A percentile compares a stretch with the other conserved stretches of the same genome.
Evolutionary conservation across 2,888 invertebrate species (phyloP).

Genomic region (Dynastes grantii): DNA sequence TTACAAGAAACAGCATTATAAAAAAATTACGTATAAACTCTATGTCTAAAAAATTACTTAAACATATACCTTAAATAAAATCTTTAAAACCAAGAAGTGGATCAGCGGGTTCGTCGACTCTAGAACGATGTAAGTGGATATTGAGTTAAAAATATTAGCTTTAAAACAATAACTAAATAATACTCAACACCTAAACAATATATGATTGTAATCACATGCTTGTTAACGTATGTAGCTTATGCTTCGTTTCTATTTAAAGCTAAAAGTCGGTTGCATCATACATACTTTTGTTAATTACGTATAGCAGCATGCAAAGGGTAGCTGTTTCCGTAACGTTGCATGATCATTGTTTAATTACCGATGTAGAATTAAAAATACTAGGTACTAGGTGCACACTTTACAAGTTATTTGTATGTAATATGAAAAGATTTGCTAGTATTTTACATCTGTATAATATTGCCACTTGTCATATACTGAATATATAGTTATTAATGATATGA

Average conservation of each 20-base stretch:
- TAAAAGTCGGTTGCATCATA: too few relatives aligned
- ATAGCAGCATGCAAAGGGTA: too few relatives aligned
- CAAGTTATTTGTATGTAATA: too few relatives aligned
- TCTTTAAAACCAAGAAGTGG: constrained; percentile 46
- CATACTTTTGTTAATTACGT: neutral
- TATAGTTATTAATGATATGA: too few relatives aligned
- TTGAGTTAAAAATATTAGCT: constrained; percentile 55
- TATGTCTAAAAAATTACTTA: constrained; percentile 46
- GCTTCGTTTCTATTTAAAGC: constrained; percentile 47
- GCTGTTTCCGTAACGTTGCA: too few relatives aligned
- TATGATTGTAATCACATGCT: constrained; percentile 24
- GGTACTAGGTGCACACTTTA: too few relatives aligned
- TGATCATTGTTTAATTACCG: too few relatives aligned
- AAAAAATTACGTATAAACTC: neutral
- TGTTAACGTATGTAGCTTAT: constrained; percentile 24
- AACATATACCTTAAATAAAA: constrained; percentile 53
- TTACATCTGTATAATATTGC: too few relatives aligned
- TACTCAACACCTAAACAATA: constrained; percentile 47
- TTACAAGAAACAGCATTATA: neutral
- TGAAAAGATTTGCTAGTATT: too few relatives aligned
- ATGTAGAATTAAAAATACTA: too few relatives aligned
- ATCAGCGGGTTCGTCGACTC: constrained; percentile 39
- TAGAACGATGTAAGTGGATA: constrained; percentile 55
- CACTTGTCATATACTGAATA: too few relatives aligned
- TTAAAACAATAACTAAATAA: constrained; percentile 56